Evolutionary conservation across 2,888 invertebrate species (phyloP).

Genomic region (Phortica okadai): DNA sequence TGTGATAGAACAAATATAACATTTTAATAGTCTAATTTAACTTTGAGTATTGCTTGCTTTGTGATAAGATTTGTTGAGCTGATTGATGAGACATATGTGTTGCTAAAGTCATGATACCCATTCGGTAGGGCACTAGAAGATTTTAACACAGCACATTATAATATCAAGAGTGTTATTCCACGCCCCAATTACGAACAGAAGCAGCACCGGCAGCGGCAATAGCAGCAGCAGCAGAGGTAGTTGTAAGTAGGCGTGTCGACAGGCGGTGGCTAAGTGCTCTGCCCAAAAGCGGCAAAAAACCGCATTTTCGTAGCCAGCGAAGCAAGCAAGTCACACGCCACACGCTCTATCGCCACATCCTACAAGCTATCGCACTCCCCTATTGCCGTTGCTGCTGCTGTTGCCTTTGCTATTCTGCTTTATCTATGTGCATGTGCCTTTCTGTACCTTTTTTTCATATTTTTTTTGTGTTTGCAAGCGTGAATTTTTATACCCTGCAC

Average conservation of each 20-base stretch:
- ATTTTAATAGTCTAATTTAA: too few relatives aligned
- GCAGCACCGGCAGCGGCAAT: constrained; percentile 47
- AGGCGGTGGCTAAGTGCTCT: not conserved
- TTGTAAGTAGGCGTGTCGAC: not conserved
- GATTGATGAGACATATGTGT: too few relatives aligned
- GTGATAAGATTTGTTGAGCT: too few relatives aligned
- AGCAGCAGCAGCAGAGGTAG: not conserved
- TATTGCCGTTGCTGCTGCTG: not conserved
- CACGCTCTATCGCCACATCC: not conserved
- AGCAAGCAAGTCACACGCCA: not conserved
- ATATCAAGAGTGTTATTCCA: constrained; percentile 75
- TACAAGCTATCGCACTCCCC: not conserved
- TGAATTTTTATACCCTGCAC: not conserved
- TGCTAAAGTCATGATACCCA: too few relatives aligned
- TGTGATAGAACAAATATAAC: too few relatives aligned
- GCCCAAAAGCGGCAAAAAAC: not conserved
- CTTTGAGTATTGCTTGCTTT: too few relatives aligned
- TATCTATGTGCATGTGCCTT: constrained; percentile 30
- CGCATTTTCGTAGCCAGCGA: not conserved
- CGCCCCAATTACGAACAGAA: constrained; percentile 70
- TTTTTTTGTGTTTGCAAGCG: constrained; percentile 53
- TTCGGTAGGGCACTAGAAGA: too few relatives aligned
- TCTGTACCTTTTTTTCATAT: too few relatives aligned
- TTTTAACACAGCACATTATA: constrained; percentile 59
- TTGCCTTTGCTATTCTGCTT: constrained; percentile 30